Base-by-base conservation (phyloP, 2,113 vertebrate genomes). In the Vicugna pacos region DNA sequence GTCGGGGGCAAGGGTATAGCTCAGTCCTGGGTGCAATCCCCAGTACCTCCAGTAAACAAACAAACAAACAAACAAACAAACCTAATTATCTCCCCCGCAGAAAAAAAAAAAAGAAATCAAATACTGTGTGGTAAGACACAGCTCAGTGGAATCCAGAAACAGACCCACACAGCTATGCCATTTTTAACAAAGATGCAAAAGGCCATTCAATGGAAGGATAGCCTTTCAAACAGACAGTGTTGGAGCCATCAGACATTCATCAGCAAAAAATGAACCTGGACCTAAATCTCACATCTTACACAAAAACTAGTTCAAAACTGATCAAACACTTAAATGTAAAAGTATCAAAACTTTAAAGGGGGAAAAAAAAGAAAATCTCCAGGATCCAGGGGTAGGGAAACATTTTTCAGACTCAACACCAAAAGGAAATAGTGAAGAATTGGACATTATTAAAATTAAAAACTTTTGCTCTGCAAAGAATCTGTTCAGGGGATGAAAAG, bases 371-470 rank as follows among this genome's bases (percentile, higher is more conserved):
- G 32, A 73, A 69, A 91, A 87, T 46, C 42, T 60, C 82, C 26
- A 32, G 4, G 54, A 75, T 77, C 54, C 48, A 26, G 32, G n/a
- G 6, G 22, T 73, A 84, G 28, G 32, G 4, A 95, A 95, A 73
- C 62, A 38, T 67, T 65, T 85, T 64, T 72, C n/a, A 80, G 56
- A 65, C 17, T 50, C 22, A 32, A 64, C 52, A 84, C 20, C 5
- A 54, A 38, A 28, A 60, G 65, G 32, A 79, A 94, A 80, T 16
- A 93, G 0, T 80, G 46, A 62, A 69, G 69, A 82, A 89, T 11
- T 54, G n/a, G 14, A 97, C 22, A 32, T 80, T 14, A 67, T 46
- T 42, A 76, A 96, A 86, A 75, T 50, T 16, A 38, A 92, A 94
- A 85, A 38, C 4, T 54, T 56, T 80, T 82, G 16, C 15, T 76